Evolutionary conservation across 1,140 invertebrate species (phyloP).

Genomic region (Leucophenga varia): DNA sequence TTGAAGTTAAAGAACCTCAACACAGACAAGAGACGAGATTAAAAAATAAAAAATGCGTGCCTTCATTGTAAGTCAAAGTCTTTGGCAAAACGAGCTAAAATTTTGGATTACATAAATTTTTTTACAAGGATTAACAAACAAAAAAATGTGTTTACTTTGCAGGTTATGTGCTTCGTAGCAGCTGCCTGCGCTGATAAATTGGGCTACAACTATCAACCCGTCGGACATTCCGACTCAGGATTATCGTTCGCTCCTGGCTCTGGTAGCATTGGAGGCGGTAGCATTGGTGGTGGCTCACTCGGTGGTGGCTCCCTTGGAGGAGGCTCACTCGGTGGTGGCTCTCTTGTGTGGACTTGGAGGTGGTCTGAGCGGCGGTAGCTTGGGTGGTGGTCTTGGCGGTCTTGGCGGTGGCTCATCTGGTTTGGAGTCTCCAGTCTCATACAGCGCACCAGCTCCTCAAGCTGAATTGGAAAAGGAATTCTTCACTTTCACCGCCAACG

Average conservation of each 20-base stretch:
- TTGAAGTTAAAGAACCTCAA: too few relatives aligned
- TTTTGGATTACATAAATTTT: too few relatives aligned
- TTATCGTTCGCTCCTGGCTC: slow-evolving; percentile 1
- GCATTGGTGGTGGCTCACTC: background rate
- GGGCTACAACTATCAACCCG: slow-evolving; percentile 40
- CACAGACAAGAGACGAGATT: too few relatives aligned
- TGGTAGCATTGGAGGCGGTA: background rate
- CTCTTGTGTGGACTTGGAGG: slow-evolving; percentile 20
- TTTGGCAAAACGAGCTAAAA: too few relatives aligned
- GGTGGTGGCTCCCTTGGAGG: background rate
- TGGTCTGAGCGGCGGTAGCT: slow-evolving; percentile 33
- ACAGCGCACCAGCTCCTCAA: slow-evolving; percentile 24
- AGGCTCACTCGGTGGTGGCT: slow-evolving; percentile 21
- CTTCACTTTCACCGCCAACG: slow-evolving; percentile 41
- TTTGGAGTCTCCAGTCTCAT: slow-evolving; percentile 19
- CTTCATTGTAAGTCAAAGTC: slow-evolving; percentile 46
- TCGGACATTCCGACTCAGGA: slow-evolving; percentile 11
- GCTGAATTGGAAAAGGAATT: slow-evolving; percentile 48
- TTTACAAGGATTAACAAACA: too few relatives aligned
- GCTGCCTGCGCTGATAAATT: slow-evolving; percentile 17
- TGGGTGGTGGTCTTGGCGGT: slow-evolving; percentile 6
- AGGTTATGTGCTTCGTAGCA: slow-evolving; percentile 29
- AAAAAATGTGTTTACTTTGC: too few relatives aligned
- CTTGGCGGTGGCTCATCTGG: background rate
- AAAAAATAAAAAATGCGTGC: slow-evolving; percentile 38